Evolutionary conservation across 2,113 vertebrate species (phyloP).

Genomic region (Oryzias javanicus): DNA sequence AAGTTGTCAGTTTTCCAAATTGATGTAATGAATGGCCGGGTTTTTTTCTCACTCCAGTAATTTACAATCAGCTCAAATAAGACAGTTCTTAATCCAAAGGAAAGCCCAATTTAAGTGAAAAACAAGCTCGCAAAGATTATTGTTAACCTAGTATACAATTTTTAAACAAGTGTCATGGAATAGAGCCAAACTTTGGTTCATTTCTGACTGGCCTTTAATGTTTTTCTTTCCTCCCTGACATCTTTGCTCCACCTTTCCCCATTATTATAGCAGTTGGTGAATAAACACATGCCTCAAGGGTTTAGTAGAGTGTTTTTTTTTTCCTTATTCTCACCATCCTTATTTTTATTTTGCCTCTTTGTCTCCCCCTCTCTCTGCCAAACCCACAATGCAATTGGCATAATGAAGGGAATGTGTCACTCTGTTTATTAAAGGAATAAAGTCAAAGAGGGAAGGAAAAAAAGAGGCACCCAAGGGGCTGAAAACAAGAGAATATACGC

Average conservation of each 20-base stretch:
- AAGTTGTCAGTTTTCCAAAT: too few species aligned
- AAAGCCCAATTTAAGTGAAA: too few species aligned
- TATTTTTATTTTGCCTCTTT: slow-evolving; percentile 39
- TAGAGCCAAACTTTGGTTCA: background rate
- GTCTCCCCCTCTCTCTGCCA: slow-evolving; percentile 30
- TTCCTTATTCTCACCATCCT: slow-evolving; percentile 23
- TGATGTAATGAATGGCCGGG: too few species aligned
- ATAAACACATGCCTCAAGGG: slow-evolving; percentile 51
- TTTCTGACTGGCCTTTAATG: slow-evolving; percentile 33
- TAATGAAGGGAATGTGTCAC: slow-evolving; percentile 48
- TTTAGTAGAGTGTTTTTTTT: slow-evolving; percentile 48
- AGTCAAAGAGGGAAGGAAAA: slow-evolving; percentile 41
- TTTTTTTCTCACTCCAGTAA: too few species aligned
- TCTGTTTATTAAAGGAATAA: slow-evolving; percentile 66
- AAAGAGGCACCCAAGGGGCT: slow-evolving; percentile 44
- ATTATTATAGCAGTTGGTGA: slow-evolving; percentile 42
- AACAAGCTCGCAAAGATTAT: too few species aligned
- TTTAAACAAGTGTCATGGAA: background rate
- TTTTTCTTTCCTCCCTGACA: slow-evolving; percentile 27
- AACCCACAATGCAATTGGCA: slow-evolving; percentile 55
- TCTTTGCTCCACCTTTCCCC: slow-evolving; percentile 34
- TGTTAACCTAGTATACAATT: too few species aligned
- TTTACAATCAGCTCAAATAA: too few species aligned
- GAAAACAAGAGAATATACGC: slow-evolving; percentile 31
- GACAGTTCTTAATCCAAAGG: too few species aligned